Evolutionary conservation across 2,888 invertebrate genomes (phyloP).

Genomic region (Zaprionus bogoriensis): DNA sequence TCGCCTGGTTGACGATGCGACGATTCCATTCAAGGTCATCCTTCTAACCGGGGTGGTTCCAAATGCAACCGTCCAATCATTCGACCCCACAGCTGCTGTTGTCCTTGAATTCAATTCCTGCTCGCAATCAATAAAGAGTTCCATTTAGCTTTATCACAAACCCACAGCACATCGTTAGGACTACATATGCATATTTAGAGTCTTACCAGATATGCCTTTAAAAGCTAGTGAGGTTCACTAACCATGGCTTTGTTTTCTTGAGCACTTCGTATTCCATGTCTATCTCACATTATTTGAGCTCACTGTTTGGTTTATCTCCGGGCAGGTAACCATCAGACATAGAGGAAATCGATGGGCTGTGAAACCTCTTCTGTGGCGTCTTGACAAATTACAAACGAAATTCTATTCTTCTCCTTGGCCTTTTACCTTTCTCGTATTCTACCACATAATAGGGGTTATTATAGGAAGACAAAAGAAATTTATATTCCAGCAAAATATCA

Average conservation of each 20-base stretch:
- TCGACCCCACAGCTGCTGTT: conserved; percentile 33
- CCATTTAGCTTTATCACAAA: no score
- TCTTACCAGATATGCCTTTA: no score
- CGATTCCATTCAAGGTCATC: conserved; percentile 46
- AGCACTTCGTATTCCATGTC: no score
- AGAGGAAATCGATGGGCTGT: not conserved
- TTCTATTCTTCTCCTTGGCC: not conserved
- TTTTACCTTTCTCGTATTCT: not conserved
- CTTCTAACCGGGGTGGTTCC: conserved; percentile 20
- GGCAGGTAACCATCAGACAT: not conserved
- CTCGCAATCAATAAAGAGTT: no score
- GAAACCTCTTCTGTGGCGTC: not conserved
- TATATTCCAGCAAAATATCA: not conserved
- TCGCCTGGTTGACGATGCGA: conserved; percentile 7
- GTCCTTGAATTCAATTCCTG: no score
- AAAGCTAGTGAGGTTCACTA: no score
- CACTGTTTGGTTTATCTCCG: no score
- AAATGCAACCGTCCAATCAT: conserved; percentile 38
- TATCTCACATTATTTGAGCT: no score
- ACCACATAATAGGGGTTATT: not conserved
- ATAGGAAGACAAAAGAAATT: not conserved
- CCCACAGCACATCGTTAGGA: no score
- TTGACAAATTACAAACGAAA: not conserved
- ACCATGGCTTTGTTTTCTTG: no score
- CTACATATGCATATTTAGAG: no score